Conservation (phyloP, 2,113 vertebrate species). For the Barnardius zonarius region DNA sequence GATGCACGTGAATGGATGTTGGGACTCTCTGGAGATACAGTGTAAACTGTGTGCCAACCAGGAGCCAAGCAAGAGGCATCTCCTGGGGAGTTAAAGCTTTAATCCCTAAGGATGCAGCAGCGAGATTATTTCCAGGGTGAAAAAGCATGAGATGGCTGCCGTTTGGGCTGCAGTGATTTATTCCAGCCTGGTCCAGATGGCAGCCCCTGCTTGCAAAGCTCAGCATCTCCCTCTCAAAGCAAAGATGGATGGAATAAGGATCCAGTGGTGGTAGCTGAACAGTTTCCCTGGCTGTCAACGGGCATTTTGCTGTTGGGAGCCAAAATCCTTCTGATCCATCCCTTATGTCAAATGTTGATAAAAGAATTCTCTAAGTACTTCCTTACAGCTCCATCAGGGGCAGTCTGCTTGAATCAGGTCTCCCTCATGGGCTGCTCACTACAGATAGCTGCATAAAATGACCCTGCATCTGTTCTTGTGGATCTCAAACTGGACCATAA, state of each 20-base stretch:
- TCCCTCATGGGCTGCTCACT: not conserved
- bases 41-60: not conserved
- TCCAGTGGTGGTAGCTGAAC: not conserved
- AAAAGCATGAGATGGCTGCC: not conserved
- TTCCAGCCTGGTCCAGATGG: not conserved
- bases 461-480: not conserved
- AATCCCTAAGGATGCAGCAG: not conserved
- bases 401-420: accelerated
- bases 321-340: not conserved
- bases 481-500: not conserved
- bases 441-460: not conserved
- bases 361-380: not conserved
- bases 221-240: not conserved
- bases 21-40: not conserved
- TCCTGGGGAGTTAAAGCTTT: not conserved
- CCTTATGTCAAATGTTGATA: not conserved
- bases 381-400: accelerated
- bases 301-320: not conserved
- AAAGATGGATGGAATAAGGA: not conserved
- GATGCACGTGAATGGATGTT: accelerated
- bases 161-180: not conserved
- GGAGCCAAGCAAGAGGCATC: not conserved
- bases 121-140: not conserved
- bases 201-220: not conserved
- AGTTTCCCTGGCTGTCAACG: not conserved